phyloP scores from a whole-genome alignment of 2,113 vertebrate genomes.

The Agapornis roseicollis region DNA sequence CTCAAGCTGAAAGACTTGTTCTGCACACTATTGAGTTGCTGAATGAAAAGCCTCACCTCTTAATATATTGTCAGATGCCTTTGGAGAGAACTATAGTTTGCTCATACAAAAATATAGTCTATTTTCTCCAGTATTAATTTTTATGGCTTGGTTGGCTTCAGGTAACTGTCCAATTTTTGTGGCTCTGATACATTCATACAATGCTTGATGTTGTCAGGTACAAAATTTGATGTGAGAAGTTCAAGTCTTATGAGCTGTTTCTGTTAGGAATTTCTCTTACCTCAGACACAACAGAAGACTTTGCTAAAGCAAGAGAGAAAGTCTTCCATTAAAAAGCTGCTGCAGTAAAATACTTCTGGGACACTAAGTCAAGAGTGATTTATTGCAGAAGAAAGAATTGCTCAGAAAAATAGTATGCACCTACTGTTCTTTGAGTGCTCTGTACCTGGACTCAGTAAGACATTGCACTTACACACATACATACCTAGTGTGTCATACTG shows the following conservation, averaged over 20 bases:
- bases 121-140: not conserved
- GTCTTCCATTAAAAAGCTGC: not conserved
- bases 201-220: not conserved
- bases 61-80: not conserved
- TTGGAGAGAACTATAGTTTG: not conserved
- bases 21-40: not conserved
- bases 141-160: not conserved
- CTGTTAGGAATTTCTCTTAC: not conserved
- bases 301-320: not conserved
- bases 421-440: not conserved
- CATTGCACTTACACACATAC: rapidly evolving
- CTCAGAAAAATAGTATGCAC: not conserved
- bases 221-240: not conserved
- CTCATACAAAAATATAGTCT: not conserved
- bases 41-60: not conserved
- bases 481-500: not conserved
- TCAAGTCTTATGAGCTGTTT: not conserved
- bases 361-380: not conserved
- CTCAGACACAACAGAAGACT: not conserved
- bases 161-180: not conserved
- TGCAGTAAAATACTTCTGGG: not conserved
- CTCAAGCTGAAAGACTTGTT: not conserved
- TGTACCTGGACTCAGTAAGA: not conserved
- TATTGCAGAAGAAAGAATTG: not conserved
- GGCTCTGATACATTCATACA: not conserved